Evolutionary conservation across 2,888 invertebrate species (phyloP).

Genomic region (Apamea crenata): DNA sequence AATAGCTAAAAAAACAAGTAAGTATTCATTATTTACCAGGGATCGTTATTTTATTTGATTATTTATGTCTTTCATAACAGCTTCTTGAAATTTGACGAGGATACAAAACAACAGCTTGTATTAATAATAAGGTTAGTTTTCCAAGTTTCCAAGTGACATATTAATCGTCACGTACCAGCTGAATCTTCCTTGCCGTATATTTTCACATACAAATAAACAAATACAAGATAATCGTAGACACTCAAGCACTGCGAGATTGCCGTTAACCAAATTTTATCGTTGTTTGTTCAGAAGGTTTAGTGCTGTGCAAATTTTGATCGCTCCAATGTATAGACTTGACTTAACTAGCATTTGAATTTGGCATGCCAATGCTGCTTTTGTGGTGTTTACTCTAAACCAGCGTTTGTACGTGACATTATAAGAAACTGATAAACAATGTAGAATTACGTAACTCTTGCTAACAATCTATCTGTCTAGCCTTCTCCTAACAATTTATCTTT

Average conservation of each 20-base stretch:
- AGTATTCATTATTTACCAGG: too few relatives aligned
- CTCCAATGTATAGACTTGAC: slow-evolving; percentile 13
- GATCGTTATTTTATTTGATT: too few relatives aligned
- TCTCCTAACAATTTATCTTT: not conserved
- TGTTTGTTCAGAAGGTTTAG: slow-evolving; percentile 48
- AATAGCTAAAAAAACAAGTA: too few relatives aligned
- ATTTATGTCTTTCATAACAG: too few relatives aligned
- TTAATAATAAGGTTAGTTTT: too few relatives aligned
- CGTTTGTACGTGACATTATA: not conserved
- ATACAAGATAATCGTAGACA: slow-evolving; percentile 25
- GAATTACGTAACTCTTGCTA: not conserved
- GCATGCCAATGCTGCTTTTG: not conserved
- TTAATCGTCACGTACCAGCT: not conserved
- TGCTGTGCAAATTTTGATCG: slow-evolving; percentile 34
- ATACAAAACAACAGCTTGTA: too few relatives aligned
- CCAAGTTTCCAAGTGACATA: not conserved
- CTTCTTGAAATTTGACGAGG: too few relatives aligned
- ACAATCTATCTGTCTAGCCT: not conserved
- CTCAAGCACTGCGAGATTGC: not conserved
- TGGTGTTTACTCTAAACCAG: slow-evolving; percentile 8
- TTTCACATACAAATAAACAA: slow-evolving; percentile 23
- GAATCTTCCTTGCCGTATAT: not conserved
- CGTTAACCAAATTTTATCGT: slow-evolving; percentile 48
- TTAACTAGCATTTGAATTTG: slow-evolving; percentile 20
- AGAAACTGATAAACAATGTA: not conserved